Evolutionary conservation across 2,113 vertebrate genomes (phyloP), one percentile per base, ranked within the genome.

Genomic region (Silurus meridionalis): DNA sequence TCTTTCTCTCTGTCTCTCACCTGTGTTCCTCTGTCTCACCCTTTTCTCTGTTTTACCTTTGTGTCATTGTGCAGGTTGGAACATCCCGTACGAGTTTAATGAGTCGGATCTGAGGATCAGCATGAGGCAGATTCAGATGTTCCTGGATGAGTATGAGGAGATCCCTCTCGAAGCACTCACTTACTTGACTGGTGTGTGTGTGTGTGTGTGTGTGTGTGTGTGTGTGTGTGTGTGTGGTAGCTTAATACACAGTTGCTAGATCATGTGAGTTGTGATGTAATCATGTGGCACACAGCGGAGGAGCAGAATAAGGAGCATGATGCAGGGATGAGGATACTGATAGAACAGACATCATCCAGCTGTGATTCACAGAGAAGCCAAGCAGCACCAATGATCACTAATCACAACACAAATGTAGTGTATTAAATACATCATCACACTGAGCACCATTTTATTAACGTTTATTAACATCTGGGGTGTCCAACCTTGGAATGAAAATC

Each of bases 41-140:
- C 37, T 37, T 37, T 37, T 37, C 2, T 37, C 37, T 37, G 37
- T 37, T 37, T 37, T 2, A 37, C 37, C 37, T 50, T 74, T 77
- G 74, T 53, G 74, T 77, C 11, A 14, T 55, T 77, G 58, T 84
- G 87, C 89, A 99, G 97, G 97, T 60, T 99, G 97, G 97, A 99
- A 98, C 90, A 98, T 99, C 90, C 97, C 97, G 0, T 99, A 99
- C 0, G 97, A 98, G 89, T 99, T 98, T 90, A 98, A 97, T 0
- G 97, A 98, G 87, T 98, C 97, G 14, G 97, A 98, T 89, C 91
- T 98, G 78, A 93, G 95, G 86, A 99, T 98, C 91, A 99, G 97
- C 28, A 94, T 97, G 92, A 93, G 91, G 72, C 97, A 99, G 93
- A 96, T 97, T 86, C 96, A 97, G 92, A 98, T 98, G 97, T 98